phyloP scores from a whole-genome alignment of 2,113 vertebrate species.

The Ptilonorhynchus violaceus region DNA sequence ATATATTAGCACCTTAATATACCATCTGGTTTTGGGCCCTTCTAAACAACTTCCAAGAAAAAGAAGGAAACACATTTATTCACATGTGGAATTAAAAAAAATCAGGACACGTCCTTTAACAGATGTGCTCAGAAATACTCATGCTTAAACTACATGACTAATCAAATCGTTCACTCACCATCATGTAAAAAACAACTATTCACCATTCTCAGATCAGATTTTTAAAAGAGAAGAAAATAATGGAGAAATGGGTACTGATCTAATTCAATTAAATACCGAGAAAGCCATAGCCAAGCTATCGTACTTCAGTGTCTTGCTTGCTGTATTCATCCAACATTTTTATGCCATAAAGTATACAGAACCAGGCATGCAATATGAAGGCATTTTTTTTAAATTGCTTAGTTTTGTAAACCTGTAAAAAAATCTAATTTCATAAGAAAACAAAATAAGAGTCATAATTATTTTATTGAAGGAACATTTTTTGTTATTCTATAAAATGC shows the following conservation, averaged over 20 bases:
- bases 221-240: background rate
- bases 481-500: background rate
- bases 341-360: background rate
- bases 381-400: background rate
- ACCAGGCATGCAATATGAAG: background rate
- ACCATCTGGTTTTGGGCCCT: background rate
- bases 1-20: background rate
- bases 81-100: background rate
- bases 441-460: background rate
- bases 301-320: background rate
- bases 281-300: background rate
- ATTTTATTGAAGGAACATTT: background rate
- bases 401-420: background rate
- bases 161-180: background rate
- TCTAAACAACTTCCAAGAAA: background rate
- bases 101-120: background rate
- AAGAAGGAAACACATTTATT: background rate
- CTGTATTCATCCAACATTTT: background rate
- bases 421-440: background rate
- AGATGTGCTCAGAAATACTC: background rate
- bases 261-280: background rate
- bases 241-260: background rate
- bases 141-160: background rate
- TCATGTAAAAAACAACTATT: background rate
- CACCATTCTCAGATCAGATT: background rate